Evolutionary conservation across 2,888 invertebrate genomes (phyloP), one percentile per base, ranked within the genome.

Genomic region (Aphidoletes aphidimyza): DNA sequence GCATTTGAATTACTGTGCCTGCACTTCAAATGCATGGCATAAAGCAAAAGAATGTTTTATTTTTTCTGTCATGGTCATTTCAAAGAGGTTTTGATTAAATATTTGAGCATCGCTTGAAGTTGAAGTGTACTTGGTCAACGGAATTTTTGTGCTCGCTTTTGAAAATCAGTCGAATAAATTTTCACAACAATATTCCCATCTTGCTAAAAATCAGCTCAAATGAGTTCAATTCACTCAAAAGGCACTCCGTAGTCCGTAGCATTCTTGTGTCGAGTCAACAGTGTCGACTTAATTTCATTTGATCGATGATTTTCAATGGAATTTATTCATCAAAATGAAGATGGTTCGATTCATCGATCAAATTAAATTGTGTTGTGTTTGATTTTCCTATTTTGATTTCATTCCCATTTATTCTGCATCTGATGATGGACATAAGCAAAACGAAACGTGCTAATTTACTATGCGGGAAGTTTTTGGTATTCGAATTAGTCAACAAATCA

Each of bases 41-140:
- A 54, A 54, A n/a, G 26, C 19, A 26, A 54, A 54, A 54, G 54
- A 54, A 54, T 54, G n/a, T n/a, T n/a, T n/a, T n/a, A n/a, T n/a
- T n/a, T n/a, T 26, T 22, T 54, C 26, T 54, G n/a, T 22, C 17
- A 47, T 54, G 54, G 5, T 2, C 8, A 49, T 49, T 49, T 19
- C 3, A 8, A 26, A 54, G 8, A 26, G 22, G 19, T 54, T n/a
- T 54, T 26, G 54, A 54, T 22, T 22, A 54, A 54, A 54, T 54
- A 54, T 54, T 54, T n/a, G 26, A 22, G n/a, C 54, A 54, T 22
- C 22, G 54, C 54, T 22, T 42, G 42, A 42, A 14, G 14, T 14
- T 42, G 26, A 6, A 26, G 54, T 49, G 17, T 19, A 19, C 8
- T 42, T 42, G 6, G 42, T 42, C 42, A 9, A 14, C 6, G 6